These are phyloP conservation scores for Lycophotia porphyrea DNA, from an alignment of 2,888 invertebrate genomes.

Conservation along the genomic window DNA sequence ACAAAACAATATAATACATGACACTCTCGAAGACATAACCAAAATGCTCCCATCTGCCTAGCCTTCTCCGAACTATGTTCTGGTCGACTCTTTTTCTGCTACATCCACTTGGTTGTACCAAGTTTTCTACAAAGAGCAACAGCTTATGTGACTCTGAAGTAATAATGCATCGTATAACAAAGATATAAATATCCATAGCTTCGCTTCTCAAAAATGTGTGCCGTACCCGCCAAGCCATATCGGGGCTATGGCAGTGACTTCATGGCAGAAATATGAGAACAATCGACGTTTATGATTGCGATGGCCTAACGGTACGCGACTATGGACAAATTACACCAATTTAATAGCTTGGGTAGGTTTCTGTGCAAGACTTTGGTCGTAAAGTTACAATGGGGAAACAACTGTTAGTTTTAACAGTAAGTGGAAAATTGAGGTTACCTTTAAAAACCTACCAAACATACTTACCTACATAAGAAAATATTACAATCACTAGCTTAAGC, in stretches of 20 bases:
- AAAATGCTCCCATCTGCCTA: neutral
- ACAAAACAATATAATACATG: neutral
- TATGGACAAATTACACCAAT: conserved; percentile 34
- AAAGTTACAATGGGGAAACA: conserved; percentile 20
- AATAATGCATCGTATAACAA: neutral
- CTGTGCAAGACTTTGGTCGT: conserved; percentile 10
- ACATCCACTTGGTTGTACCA: neutral
- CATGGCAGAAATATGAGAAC: conserved; percentile 65
- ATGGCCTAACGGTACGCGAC: conserved; percentile 56
- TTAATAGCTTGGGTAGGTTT: conserved; percentile 11
- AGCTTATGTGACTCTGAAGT: neutral
- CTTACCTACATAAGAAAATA: neutral
- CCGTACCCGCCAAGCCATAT: neutral
- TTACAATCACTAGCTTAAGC: neutral
- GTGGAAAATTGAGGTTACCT: conserved; percentile 3
- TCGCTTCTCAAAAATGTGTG: conserved; percentile 1
- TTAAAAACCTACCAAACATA: neutral
- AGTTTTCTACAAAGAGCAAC: neutral
- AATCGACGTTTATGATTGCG: conserved; percentile 58
- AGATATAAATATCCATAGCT: conserved; percentile 10
- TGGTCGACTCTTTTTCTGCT: neutral
- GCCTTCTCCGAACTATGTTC: neutral
- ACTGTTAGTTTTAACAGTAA: conserved; percentile 14
- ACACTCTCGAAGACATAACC: neutral
- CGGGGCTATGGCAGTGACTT: conserved; percentile 44